Evolutionary conservation across 1,140 invertebrate species (phyloP).

Genomic region (Danaus plexippus): DNA sequence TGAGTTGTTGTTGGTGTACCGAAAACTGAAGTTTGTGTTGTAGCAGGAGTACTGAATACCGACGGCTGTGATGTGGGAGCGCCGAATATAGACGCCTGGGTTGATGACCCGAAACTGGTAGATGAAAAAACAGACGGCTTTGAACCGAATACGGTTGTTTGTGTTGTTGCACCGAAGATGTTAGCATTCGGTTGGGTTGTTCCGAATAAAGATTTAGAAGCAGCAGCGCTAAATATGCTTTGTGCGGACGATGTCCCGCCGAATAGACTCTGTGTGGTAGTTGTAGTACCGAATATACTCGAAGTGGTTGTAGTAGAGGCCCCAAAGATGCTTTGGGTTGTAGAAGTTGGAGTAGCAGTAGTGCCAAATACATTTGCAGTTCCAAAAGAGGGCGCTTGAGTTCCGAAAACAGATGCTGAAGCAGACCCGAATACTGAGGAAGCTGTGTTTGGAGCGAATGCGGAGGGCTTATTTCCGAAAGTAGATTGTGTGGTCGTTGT

Average conservation of each 20-base stretch:
- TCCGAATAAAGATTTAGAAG: constrained; percentile 27
- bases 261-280: constrained; percentile 25
- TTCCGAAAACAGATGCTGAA: constrained; percentile 14
- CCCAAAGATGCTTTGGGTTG: constrained; percentile 20
- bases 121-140: constrained; percentile 2
- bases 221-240: constrained; percentile 29
- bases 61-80: constrained; percentile 17
- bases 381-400: constrained; percentile 1
- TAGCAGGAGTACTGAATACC: constrained; percentile 21
- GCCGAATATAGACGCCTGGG: constrained; percentile 23
- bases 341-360: constrained; percentile 1
- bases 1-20: constrained; percentile 28
- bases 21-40: constrained; percentile 27
- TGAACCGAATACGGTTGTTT: constrained; percentile 22
- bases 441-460: constrained; percentile 22
- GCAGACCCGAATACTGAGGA: constrained; percentile 25
- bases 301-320: constrained; percentile 18
- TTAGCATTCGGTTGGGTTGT: constrained; percentile 3
- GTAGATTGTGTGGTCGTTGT: no score
- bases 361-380: no score
- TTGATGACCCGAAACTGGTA: constrained; percentile 23
- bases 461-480: constrained; percentile 13
- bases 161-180: constrained; percentile 15
- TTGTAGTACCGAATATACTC: constrained; percentile 26
- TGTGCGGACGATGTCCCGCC: constrained; percentile 29